Percentiles rank a stretch among this genome's conserved stretches.
These are phyloP conservation scores for Odiellus spinosus DNA, from an alignment of 2,888 invertebrate genomes.

Conservation along the genomic window DNA sequence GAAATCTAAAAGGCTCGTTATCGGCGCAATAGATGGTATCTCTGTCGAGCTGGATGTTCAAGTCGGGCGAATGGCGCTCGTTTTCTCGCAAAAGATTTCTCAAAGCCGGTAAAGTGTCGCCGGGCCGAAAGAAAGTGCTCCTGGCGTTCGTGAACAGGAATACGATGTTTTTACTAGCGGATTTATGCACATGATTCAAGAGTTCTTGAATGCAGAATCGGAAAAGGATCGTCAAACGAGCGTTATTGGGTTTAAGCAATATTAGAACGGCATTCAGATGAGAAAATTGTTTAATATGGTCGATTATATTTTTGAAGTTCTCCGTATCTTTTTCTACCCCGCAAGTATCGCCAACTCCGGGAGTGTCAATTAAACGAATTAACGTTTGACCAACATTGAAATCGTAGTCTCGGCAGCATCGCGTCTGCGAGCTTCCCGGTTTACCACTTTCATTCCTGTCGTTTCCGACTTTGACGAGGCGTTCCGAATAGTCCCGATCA, in stretches of 20 bases:
- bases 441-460: too few relatives aligned
- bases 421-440: too few relatives aligned
- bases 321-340: slow-evolving; percentile 19
- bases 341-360: slow-evolving; percentile 21
- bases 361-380: slow-evolving; percentile 21
- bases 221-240: slow-evolving; percentile 11
- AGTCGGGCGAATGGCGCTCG: too few relatives aligned
- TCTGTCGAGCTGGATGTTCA: too few relatives aligned
- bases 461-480: too few relatives aligned
- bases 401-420: too few relatives aligned
- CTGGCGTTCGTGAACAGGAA: slow-evolving; percentile 22
- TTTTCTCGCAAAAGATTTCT: background rate
- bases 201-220: slow-evolving; percentile 21
- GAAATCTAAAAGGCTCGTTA: too few relatives aligned
- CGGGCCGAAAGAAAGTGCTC: slow-evolving; percentile 9
- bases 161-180: slow-evolving; percentile 20
- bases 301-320: slow-evolving; percentile 16
- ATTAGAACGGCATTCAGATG: too few relatives aligned
- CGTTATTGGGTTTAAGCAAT: too few relatives aligned
- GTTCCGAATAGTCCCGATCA: too few relatives aligned
- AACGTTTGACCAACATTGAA: background rate
- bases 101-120: slow-evolving; percentile 6
- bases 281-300: slow-evolving; percentile 1
- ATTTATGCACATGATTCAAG: slow-evolving; percentile 18
- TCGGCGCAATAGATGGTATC: too few relatives aligned